Conservation (phyloP, 1,140 invertebrate species). For the Gyrodactylus salaris region DNA sequence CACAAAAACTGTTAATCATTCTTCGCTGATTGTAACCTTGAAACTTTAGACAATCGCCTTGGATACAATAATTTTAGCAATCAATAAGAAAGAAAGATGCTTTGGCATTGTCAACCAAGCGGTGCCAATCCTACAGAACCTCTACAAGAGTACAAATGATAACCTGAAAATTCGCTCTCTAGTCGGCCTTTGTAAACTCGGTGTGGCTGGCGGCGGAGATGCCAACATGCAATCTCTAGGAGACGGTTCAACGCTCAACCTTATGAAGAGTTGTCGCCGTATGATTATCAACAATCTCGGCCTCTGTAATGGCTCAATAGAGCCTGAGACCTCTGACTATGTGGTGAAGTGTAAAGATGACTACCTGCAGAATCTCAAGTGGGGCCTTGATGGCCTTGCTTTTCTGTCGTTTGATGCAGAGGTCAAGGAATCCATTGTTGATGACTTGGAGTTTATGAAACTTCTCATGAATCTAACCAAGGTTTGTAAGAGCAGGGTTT, state of each 20-base stretch:
- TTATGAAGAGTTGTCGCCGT: conserved; percentile 57
- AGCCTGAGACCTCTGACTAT: conserved; percentile 10
- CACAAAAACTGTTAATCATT: background rate
- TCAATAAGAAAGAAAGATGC: conserved; percentile 85
- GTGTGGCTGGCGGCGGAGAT: conserved; percentile 74
- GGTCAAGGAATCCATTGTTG: conserved; percentile 74
- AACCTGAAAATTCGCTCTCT: conserved; percentile 34
- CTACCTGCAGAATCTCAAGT: conserved; percentile 32
- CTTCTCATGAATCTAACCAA: conserved; percentile 51
- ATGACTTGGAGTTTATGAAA: conserved; percentile 42
- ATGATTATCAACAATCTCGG: conserved; percentile 10
- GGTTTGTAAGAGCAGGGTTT: too few relatives aligned
- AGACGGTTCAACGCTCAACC: conserved; percentile 60
- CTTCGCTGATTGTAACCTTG: too few relatives aligned
- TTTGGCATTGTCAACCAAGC: conserved; percentile 56
- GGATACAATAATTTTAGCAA: conserved; percentile 71
- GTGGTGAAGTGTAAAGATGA: background rate
- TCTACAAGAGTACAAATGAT: conserved; percentile 65
- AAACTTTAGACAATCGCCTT: conserved; percentile 27
- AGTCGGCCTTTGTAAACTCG: conserved; percentile 66
- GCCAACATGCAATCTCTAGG: conserved; percentile 61
- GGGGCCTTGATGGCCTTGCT: conserved; percentile 82
- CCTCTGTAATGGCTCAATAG: background rate
- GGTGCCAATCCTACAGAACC: conserved; percentile 56
- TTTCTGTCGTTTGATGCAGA: conserved; percentile 88